Conservation (phyloP, 2,113 vertebrate species). For the Alosa alosa region DNA sequence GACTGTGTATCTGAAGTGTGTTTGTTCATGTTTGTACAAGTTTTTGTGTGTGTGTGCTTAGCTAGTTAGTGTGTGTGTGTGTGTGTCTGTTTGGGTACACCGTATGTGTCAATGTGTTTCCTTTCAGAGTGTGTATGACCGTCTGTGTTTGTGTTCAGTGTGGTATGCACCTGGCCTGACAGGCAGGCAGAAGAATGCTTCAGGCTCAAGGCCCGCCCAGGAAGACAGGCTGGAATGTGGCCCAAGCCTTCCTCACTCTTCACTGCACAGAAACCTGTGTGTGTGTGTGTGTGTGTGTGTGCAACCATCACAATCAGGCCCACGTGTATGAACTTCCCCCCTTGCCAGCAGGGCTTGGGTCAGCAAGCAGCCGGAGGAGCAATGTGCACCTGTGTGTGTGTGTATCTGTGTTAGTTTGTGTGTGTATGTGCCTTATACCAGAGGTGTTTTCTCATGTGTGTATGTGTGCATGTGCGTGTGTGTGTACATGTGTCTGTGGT, state of each 20-base stretch:
- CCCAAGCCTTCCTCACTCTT: slow-evolving; percentile 65
- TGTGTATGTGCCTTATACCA: slow-evolving; percentile 33
- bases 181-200: slow-evolving; percentile 70
- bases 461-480: slow-evolving; percentile 4
- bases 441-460: neutral
- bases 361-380: slow-evolving; percentile 48
- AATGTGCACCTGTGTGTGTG: slow-evolving; percentile 45
- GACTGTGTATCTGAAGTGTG: neutral
- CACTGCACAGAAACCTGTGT: slow-evolving; percentile 12
- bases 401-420: slow-evolving; percentile 28
- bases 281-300: neutral
- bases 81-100: neutral
- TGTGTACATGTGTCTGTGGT: slow-evolving; percentile 33
- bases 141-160: slow-evolving; percentile 46
- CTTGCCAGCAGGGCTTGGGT: slow-evolving; percentile 41
- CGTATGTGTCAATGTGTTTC: neutral
- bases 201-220: slow-evolving; percentile 65
- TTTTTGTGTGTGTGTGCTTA: neutral
- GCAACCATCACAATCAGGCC: slow-evolving; percentile 31
- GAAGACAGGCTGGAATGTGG: slow-evolving; percentile 74
- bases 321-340: slow-evolving; percentile 44
- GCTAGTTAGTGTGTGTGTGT: neutral
- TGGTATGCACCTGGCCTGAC: slow-evolving; percentile 73
- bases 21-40: neutral
- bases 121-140: slow-evolving; percentile 25